phyloP scores from a whole-genome alignment of 1,140 invertebrate species.

The Diachasmimorpha longicaudata region DNA sequence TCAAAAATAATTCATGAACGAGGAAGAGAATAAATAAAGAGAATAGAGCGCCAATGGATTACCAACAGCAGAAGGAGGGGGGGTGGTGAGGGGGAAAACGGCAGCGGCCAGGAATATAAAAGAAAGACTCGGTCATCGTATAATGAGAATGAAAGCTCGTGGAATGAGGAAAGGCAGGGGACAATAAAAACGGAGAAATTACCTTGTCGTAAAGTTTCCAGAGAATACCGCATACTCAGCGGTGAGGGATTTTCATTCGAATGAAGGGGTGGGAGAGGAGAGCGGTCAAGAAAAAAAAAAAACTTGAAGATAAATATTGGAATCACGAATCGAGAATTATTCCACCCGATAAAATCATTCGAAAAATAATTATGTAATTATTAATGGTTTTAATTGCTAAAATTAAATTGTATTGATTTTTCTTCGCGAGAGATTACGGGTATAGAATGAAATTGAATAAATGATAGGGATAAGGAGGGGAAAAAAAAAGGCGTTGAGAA shows the following conservation, averaged over 20 bases:
- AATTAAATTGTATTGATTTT: too few species aligned
- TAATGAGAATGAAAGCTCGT: not conserved
- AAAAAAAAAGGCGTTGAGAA: slow-evolving; percentile 39
- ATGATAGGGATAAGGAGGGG: slow-evolving; percentile 14
- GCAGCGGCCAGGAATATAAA: not conserved
- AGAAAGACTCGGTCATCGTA: not conserved
- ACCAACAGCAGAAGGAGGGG: not conserved
- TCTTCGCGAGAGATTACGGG: too few species aligned
- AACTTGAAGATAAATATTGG: too few species aligned
- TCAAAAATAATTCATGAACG: not conserved
- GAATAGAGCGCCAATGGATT: not conserved
- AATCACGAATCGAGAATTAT: too few species aligned
- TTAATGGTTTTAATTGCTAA: too few species aligned
- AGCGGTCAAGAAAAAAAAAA: not conserved
- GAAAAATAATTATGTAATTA: too few species aligned
- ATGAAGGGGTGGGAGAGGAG: not conserved
- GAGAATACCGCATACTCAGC: slow-evolving; percentile 13
- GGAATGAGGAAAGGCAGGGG: not conserved
- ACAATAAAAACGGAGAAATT: slow-evolving; percentile 27
- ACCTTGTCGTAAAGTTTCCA: slow-evolving; percentile 27
- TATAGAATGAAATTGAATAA: not conserved
- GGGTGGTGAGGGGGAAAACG: too few species aligned
- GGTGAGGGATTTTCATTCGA: not conserved
- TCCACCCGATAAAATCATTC: too few species aligned
- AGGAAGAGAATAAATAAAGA: not conserved